These are phyloP conservation scores for Caenorhabditis macrosperma DNA, from an alignment of 2,888 invertebrate species.

Conservation along the genomic window DNA sequence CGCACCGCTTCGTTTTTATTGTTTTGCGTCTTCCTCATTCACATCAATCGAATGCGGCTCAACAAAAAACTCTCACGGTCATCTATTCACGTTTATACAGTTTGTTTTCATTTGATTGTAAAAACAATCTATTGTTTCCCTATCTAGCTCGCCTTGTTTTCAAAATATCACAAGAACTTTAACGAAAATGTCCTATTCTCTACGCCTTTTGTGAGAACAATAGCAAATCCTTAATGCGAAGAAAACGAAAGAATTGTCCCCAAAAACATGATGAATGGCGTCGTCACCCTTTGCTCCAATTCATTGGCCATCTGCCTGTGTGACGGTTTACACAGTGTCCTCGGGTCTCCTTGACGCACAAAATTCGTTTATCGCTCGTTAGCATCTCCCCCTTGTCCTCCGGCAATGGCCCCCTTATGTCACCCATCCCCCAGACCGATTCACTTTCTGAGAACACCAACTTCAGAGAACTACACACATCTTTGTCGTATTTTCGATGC, in stretches of 20 bases:
- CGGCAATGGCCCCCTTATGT: conserved; percentile 52
- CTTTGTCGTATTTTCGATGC: background rate
- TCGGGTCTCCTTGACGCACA: conserved; percentile 42
- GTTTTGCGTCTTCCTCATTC: conserved; percentile 19
- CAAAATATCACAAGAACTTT: no score
- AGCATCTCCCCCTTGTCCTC: conserved; percentile 30
- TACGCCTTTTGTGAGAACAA: background rate
- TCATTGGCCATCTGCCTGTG: conserved; percentile 49
- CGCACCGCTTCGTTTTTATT: conserved; percentile 15
- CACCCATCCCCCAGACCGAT: conserved; percentile 31
- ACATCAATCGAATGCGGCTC: background rate
- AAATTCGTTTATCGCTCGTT: conserved; percentile 60
- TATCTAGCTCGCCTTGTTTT: no score
- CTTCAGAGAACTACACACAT: conserved; percentile 19
- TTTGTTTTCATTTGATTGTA: background rate
- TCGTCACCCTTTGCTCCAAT: conserved; percentile 52
- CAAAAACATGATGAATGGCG: conserved; percentile 48
- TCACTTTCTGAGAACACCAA: conserved; percentile 52
- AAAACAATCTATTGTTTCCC: background rate
- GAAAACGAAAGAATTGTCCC: background rate
- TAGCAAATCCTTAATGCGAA: background rate
- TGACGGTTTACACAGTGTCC: conserved; percentile 53
- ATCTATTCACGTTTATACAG: background rate
- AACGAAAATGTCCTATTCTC: no score
- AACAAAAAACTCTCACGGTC: background rate